Evolutionary conservation across 2,113 vertebrate genomes (phyloP), one percentile per base, ranked within the genome.

Genomic region (Lophius piscatorius): DNA sequence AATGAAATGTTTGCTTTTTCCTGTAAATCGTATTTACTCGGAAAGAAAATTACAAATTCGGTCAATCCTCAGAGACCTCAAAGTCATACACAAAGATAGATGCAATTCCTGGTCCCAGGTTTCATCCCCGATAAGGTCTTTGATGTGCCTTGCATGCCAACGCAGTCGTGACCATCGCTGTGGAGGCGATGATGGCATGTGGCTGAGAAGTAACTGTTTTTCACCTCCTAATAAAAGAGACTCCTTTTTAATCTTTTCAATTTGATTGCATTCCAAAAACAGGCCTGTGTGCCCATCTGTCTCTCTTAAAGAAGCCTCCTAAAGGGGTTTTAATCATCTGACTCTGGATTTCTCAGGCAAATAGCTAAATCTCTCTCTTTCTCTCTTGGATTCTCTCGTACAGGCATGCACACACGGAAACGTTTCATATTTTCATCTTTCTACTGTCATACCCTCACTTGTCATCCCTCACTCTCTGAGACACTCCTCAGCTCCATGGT

Each of bases 321-420:
- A 87, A 88, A 87, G 86, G 86, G 84, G 86, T 88, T 90, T 90
- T 85, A 90, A 90, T 87, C 85, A 87, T 86, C 88, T 81, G 76
- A 82, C 82, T 86, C 64, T 76, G 67, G 81, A 77, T 81, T 83
- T 84, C 80, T 82, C 81, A 85, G 70, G 84, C 87, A 87, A 87
- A 87, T 76, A 74, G 78, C 82, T 85, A 78, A 72, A 74, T 80
- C 76, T 83, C 76, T 83, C 68, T 74, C 34, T 59, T 70, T 82
- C 74, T 83, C 68, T 74, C 36, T 61, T 31, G 78, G 66, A n/a
- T n/a, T 73, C 31, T 65, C 63, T 20, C 40, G 0, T 58, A 6
- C 59, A 18, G 49, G 7, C 40, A 10, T 21, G 5, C 22, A 26
- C 42, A 7, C 42, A 26, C 23, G n/a, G n/a, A 40, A 35, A 35